Conservation (phyloP, 2,888 invertebrate genomes). For the Cosmia trapezina region DNA sequence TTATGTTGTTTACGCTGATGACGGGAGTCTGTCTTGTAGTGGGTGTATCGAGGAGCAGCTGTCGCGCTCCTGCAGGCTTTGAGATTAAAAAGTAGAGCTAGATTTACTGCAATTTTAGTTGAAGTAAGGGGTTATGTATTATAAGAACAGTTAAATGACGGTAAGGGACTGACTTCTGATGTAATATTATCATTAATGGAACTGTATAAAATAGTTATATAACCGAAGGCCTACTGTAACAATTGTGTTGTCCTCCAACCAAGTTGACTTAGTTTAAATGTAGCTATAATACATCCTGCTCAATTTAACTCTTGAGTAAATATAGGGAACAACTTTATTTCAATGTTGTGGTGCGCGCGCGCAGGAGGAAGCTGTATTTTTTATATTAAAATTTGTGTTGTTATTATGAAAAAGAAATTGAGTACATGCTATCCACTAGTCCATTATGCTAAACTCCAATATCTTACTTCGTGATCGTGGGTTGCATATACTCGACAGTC, state of each 20-base stretch:
- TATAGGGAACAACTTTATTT: slow-evolving; percentile 80
- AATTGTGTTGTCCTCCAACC: slow-evolving; percentile 84
- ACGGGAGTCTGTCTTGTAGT: slow-evolving; percentile 69
- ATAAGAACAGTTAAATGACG: slow-evolving; percentile 85
- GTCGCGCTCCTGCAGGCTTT: slow-evolving; percentile 73
- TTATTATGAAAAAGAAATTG: slow-evolving; percentile 53
- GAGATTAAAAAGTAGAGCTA: slow-evolving; percentile 87
- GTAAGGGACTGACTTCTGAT: slow-evolving; percentile 88
- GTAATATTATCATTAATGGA: slow-evolving; percentile 87
- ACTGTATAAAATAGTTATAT: slow-evolving; percentile 87
- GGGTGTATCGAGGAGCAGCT: slow-evolving; percentile 55
- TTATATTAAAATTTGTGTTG: slow-evolving; percentile 55
- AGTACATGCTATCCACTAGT: slow-evolving; percentile 65
- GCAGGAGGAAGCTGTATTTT: slow-evolving; percentile 78
- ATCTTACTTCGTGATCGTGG: slow-evolving; percentile 53
- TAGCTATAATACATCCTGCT: slow-evolving; percentile 87
- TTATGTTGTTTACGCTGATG: slow-evolving; percentile 79
- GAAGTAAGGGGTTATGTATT: slow-evolving; percentile 86
- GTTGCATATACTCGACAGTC: slow-evolving; percentile 57
- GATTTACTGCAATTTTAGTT: slow-evolving; percentile 86
- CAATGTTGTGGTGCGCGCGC: slow-evolving; percentile 71
- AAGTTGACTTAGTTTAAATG: slow-evolving; percentile 87
- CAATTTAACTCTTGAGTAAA: slow-evolving; percentile 87
- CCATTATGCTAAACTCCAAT: slow-evolving; percentile 55
- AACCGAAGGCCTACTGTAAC: slow-evolving; percentile 85